Evolutionary conservation across 2,888 invertebrate genomes (phyloP).

Genomic region (Ectobius pallidus): DNA sequence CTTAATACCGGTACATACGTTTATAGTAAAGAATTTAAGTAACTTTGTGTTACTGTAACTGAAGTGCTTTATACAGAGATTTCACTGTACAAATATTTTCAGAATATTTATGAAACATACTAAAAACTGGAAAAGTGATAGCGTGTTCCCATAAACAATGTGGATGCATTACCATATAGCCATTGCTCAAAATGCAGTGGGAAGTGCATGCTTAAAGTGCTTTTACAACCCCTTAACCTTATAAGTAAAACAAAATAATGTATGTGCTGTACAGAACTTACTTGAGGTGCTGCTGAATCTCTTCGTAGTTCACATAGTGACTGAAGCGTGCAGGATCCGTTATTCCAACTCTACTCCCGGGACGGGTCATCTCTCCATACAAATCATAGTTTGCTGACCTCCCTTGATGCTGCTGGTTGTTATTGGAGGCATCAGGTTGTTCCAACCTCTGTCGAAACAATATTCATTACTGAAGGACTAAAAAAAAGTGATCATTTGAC

Average conservation of each 20-base stretch:
- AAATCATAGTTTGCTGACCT: slow-evolving; percentile 45
- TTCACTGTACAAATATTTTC: no score
- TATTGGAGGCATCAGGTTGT: slow-evolving; percentile 42
- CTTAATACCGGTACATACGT: no score
- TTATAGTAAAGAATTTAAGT: no score
- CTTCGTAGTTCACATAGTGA: slow-evolving; percentile 86
- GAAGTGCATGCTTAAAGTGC: background rate
- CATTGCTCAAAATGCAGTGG: background rate
- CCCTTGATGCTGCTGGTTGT: slow-evolving; percentile 28
- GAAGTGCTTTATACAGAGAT: no score
- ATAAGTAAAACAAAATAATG: no score
- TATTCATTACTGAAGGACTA: no score
- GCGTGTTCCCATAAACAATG: background rate
- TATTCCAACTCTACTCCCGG: slow-evolving; percentile 62
- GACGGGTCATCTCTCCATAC: slow-evolving; percentile 58
- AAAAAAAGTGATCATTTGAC: no score
- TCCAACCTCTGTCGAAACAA: slow-evolving; percentile 47
- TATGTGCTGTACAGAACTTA: slow-evolving; percentile 56
- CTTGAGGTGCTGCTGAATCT: slow-evolving; percentile 84
- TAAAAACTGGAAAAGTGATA: no score
- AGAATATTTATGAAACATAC: no score
- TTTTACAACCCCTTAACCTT: no score
- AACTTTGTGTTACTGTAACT: no score
- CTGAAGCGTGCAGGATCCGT: slow-evolving; percentile 62
- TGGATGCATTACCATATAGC: background rate